phyloP scores from a whole-genome alignment of 2,113 vertebrate species.

The Probosciger aterrimus region DNA sequence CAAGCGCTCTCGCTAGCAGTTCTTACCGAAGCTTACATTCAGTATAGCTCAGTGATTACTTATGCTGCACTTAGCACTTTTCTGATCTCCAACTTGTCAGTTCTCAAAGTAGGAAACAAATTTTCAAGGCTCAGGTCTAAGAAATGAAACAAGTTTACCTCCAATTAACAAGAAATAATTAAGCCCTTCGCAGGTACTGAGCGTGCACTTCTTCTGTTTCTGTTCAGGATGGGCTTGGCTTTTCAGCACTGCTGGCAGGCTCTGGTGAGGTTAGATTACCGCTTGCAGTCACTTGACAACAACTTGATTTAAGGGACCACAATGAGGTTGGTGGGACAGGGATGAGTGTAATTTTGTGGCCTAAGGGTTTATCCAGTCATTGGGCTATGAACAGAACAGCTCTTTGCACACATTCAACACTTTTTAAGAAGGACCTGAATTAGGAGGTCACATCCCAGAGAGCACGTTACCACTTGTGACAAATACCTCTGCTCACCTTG shows the following conservation, averaged over 20 bases:
- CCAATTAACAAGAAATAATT: neutral
- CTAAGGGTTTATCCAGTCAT: neutral
- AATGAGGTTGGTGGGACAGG: neutral
- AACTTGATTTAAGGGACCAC: neutral
- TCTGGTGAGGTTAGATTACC: neutral
- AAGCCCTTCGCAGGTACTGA: neutral
- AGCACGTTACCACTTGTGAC: neutral
- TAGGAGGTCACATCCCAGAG: neutral
- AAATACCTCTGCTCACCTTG: rapidly evolving
- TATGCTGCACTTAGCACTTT: neutral
- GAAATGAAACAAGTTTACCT: neutral
- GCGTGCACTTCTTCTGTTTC: neutral
- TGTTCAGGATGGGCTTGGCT: neutral
- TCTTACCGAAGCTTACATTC: neutral
- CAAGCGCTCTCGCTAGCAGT: neutral
- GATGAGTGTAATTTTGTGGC: neutral
- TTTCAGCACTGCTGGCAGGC: neutral
- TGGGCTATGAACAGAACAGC: neutral
- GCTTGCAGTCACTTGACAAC: neutral
- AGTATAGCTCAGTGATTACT: neutral
- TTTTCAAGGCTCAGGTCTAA: neutral
- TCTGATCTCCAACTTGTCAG: neutral
- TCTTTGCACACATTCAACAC: neutral
- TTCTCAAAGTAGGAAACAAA: neutral
- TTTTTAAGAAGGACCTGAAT: neutral